Conservation (phyloP, 2,888 invertebrate species). For the Pristionchus exspectatus region DNA sequence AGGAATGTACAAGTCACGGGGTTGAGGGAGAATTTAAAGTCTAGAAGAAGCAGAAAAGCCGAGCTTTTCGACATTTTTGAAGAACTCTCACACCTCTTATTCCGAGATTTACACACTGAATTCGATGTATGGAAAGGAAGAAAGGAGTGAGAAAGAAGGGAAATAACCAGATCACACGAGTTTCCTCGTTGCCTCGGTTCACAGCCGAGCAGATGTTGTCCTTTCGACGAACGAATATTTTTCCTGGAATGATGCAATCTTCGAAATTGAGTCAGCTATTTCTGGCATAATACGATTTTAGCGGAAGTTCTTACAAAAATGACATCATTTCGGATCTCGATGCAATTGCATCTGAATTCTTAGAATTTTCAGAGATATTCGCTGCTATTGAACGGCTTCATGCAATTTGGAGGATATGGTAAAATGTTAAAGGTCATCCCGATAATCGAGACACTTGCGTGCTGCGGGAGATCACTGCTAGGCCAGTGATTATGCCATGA, state of each 20-base stretch:
- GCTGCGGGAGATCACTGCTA: no score
- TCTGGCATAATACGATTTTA: neutral
- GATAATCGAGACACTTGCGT: no score
- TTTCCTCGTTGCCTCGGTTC: conserved; percentile 80
- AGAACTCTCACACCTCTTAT: neutral
- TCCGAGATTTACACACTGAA: neutral
- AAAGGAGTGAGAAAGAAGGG: neutral
- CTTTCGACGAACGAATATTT: conserved; percentile 92
- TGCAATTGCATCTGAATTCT: no score
- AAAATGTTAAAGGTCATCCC: no score
- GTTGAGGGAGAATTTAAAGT: neutral
- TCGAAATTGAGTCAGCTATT: neutral
- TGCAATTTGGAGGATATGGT: no score
- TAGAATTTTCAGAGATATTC: no score
- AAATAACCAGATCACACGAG: conserved; percentile 76
- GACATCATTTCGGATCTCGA: no score
- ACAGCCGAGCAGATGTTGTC: conserved; percentile 83
- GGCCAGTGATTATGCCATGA: no score
- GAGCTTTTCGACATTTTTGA: neutral
- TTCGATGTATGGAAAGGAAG: neutral
- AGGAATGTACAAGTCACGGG: neutral
- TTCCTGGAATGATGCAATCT: conserved; percentile 82
- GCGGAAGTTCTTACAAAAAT: no score
- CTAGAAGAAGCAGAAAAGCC: neutral
- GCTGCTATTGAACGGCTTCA: no score